Evolutionary conservation across 2,797 vertebrate genomes (phyloP), one percentile per base, ranked within the genome.

Genomic region (Hephaestus fuliginosus): DNA sequence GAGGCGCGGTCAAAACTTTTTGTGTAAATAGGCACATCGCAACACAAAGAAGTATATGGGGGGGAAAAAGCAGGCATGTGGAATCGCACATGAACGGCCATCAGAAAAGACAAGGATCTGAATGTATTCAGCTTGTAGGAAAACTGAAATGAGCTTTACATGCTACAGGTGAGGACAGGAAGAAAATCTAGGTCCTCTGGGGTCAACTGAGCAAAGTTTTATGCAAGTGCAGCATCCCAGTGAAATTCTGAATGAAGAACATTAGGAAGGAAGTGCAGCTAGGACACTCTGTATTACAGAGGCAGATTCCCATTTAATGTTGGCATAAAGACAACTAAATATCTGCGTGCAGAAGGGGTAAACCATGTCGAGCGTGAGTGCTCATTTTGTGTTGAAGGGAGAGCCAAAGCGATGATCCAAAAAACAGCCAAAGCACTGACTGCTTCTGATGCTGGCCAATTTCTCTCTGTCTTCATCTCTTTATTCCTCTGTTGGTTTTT

Each of bases 341-440:
- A 89, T 90, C 83, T 80, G 86, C 60, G 68, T 85, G 87, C 80
- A 83, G 84, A 83, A 76, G 81, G 85, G 87, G 43, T 85, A 84
- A 91, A 82, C 70, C 80, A 65, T 82, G 88, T 89, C 64, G 81
- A 77, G 82, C 75, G 53, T 72, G 80, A 81, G 69, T 81, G 88
- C 79, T 88, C 82, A 86, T 89, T 90, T 89, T 79, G 78, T 84
- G 70, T 84, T 73, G 81, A 83, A 67, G 52, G 51, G 44, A 82
- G 83, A 87, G 91, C 91, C 91, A 90, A 86, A 81, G 81, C 74
- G 55, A 73, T 82, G 85, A 87, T 87, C 75, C 82, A 87, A 88
- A 89, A 89, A 85, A 78, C 81, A 87, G 82, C 86, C 74, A 80
- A 89, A 83, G 82, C 86, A 78, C 84, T 75, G 82, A 89, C 86